A percentile compares a stretch with the other conserved stretches of the same genome.
Evolutionary conservation across 2,888 invertebrate genomes (phyloP).

Genomic region (Drosophila quinaria): DNA sequence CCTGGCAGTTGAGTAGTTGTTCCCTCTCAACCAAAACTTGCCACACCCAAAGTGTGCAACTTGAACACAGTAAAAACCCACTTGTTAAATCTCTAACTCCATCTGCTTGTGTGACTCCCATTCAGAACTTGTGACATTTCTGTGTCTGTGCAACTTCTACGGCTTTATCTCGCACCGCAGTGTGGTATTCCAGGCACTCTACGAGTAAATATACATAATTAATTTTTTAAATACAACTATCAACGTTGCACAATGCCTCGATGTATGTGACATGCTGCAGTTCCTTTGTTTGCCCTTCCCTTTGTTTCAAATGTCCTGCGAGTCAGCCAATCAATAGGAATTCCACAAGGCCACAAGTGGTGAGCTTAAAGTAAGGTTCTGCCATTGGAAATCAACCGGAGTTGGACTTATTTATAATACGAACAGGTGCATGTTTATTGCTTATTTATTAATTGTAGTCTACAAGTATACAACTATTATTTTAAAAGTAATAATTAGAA

Average conservation of each 20-base stretch:
- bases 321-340: conserved; percentile 35
- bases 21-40: conserved; percentile 15
- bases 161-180: conserved; percentile 38
- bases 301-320: conserved; percentile 47
- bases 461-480: no score
- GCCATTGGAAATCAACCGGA: neutral
- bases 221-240: conserved; percentile 43
- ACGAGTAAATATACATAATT: conserved; percentile 60
- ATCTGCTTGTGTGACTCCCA: neutral
- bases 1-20: conserved; percentile 16
- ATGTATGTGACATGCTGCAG: conserved; percentile 14
- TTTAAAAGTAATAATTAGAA: no score
- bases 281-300: conserved; percentile 51
- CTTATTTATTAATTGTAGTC: no score
- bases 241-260: conserved; percentile 24
- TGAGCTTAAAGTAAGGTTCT: neutral
- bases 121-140: conserved; percentile 42
- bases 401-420: no score
- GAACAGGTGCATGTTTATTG: no score
- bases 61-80: conserved; percentile 21
- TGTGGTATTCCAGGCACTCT: conserved; percentile 24
- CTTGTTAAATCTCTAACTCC: conserved; percentile 1
- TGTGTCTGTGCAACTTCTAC: conserved; percentile 23
- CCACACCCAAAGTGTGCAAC: conserved; percentile 15
- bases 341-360: conserved; percentile 5